A percentile compares a stretch with the other conserved stretches of the same genome.
Evolutionary conservation across 2,113 vertebrate species (phyloP).

Genomic region (Rhegmatorhina hoffmannsi): DNA sequence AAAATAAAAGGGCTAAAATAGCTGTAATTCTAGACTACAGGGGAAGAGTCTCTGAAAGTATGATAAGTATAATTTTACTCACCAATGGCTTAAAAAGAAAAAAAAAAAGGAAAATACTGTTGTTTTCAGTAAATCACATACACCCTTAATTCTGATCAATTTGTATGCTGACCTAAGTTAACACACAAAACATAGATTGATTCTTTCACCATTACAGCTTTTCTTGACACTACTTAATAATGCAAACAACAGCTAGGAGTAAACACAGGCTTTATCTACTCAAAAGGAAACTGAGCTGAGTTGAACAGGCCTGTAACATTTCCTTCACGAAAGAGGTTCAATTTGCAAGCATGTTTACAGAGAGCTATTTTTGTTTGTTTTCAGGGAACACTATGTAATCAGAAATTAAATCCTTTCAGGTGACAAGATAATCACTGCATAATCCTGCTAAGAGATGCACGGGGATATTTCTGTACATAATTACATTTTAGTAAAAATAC

Average conservation of each 20-base stretch:
- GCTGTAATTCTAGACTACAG: neutral
- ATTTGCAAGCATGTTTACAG: neutral
- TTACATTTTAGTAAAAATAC: neutral
- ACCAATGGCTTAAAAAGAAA: neutral
- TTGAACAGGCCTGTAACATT: neutral
- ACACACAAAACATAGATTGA: neutral
- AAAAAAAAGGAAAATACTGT: neutral
- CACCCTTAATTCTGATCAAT: neutral
- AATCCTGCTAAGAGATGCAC: neutral
- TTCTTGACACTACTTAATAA: neutral
- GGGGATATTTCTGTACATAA: neutral
- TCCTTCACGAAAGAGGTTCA: neutral
- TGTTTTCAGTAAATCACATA: neutral
- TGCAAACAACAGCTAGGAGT: neutral
- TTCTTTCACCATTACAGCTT: neutral
- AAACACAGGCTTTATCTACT: conserved; percentile 6
- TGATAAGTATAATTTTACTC: neutral
- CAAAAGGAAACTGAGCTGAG: neutral
- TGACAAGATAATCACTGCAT: neutral
- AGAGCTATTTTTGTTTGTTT: neutral
- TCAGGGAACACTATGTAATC: neutral
- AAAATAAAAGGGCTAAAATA: neutral
- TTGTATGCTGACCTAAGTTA: neutral
- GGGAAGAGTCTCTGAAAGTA: neutral
- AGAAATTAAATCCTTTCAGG: neutral